Evolutionary conservation across 2,797 vertebrate species (phyloP).

Genomic region (Pseudocheirus occidentalis): DNA sequence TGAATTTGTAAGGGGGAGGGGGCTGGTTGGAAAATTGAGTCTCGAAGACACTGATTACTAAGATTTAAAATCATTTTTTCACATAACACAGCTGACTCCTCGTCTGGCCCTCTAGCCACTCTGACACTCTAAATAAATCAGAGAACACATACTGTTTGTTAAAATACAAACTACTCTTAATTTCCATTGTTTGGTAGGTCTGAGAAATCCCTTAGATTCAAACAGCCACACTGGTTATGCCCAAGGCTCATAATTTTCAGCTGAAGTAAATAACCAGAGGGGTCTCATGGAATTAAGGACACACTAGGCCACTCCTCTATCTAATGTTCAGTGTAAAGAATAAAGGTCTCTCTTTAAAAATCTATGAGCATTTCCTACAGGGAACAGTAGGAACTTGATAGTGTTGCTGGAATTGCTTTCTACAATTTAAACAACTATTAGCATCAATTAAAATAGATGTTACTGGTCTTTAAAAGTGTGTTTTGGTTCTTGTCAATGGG

Average conservation of each 20-base stretch:
- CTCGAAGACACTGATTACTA: too few relatives aligned
- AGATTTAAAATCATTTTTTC: too few relatives aligned
- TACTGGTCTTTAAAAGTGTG: neutral
- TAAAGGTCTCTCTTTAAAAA: neutral
- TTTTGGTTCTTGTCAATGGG: neutral
- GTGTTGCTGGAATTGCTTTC: neutral
- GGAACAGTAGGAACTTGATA: neutral
- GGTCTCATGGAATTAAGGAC: neutral
- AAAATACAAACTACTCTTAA: neutral
- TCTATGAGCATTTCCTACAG: neutral
- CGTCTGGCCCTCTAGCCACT: neutral
- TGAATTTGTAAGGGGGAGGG: too few relatives aligned
- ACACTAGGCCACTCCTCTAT: neutral
- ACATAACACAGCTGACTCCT: neutral
- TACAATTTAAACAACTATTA: neutral
- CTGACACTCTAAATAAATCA: neutral
- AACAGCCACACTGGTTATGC: neutral
- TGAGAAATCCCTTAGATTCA: neutral
- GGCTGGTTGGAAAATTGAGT: too few relatives aligned
- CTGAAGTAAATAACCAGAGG: neutral
- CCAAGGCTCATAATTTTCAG: neutral
- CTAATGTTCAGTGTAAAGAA: neutral
- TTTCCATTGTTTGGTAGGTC: neutral
- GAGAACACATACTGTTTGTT: neutral
- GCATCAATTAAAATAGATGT: neutral